These are phyloP conservation scores for Tachina fera DNA, from an alignment of 2,888 invertebrate genomes.

Conservation along the genomic window DNA sequence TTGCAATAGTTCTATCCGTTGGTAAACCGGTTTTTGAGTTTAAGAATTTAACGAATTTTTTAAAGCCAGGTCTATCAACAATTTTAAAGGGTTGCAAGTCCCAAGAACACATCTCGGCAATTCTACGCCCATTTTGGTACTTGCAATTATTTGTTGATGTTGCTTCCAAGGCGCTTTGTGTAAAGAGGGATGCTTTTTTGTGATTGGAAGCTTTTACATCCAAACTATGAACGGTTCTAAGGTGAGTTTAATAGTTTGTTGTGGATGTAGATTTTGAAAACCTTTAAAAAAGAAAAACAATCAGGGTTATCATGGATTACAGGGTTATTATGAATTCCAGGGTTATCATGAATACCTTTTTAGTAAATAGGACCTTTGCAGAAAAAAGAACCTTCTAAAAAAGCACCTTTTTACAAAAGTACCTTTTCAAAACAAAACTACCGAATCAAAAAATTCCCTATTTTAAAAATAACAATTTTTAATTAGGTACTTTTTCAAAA, in stretches of 20 bases:
- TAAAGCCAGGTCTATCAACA: background rate
- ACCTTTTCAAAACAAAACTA: too few species aligned
- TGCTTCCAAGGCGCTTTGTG: background rate
- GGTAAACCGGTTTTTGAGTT: constrained; percentile 16
- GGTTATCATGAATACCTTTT: too few species aligned
- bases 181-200: background rate
- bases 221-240: background rate
- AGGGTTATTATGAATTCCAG: too few species aligned
- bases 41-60: constrained; percentile 23
- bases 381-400: too few species aligned
- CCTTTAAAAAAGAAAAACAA: constrained; percentile 5
- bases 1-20: background rate
- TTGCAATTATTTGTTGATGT: background rate
- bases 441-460: too few species aligned
- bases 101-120: constrained; percentile 35
- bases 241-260: constrained; percentile 1
- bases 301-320: too few species aligned
- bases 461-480: too few species aligned
- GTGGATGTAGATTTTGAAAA: constrained; percentile 21
- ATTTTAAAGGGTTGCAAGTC: constrained; percentile 29
- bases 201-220: background rate
- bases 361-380: too few species aligned
- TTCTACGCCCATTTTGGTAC: background rate
- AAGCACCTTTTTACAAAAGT: too few species aligned
- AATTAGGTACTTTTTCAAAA: too few species aligned